Conservation (phyloP, 2,113 vertebrate species). For the Shinisaurus crocodilurus region DNA sequence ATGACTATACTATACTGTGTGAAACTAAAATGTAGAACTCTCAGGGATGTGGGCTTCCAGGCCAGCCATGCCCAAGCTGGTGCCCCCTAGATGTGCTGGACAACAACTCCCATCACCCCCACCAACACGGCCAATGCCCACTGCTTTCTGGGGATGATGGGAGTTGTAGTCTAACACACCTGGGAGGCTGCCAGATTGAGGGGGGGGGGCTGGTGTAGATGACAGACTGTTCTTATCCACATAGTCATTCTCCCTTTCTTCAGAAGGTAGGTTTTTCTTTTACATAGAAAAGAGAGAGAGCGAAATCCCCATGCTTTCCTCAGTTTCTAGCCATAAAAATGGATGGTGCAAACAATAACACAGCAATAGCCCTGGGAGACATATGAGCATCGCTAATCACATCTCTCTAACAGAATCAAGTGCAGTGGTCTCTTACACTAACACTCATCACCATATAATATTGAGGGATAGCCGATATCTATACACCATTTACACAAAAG, state of each 20-base stretch:
- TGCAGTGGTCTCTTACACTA: not conserved
- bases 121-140: too few relatives aligned
- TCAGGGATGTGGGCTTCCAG: not conserved
- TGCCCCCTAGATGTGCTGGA: too few relatives aligned
- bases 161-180: too few relatives aligned
- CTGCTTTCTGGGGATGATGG: too few relatives aligned
- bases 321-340: conserved; percentile 65
- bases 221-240: not conserved
- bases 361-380: conserved; percentile 26
- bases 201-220: too few relatives aligned
- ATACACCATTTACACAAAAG: not conserved
- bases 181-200: too few relatives aligned
- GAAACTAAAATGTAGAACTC: not conserved
- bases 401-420: conserved; percentile 33
- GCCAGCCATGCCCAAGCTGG: too few relatives aligned
- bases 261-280: conserved; percentile 55
- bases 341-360: conserved; percentile 55
- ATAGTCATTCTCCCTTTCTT: not conserved
- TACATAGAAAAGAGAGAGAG: conserved; percentile 39
- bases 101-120: too few relatives aligned
- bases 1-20: not conserved
- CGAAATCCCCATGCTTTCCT: conserved; percentile 57
- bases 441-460: not conserved
- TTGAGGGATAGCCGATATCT: conserved; percentile 49
- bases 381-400: conserved; percentile 12